These are phyloP conservation scores for Drosophila suzukii DNA, from an alignment of 1,140 invertebrate genomes.

Conservation along the genomic window DNA sequence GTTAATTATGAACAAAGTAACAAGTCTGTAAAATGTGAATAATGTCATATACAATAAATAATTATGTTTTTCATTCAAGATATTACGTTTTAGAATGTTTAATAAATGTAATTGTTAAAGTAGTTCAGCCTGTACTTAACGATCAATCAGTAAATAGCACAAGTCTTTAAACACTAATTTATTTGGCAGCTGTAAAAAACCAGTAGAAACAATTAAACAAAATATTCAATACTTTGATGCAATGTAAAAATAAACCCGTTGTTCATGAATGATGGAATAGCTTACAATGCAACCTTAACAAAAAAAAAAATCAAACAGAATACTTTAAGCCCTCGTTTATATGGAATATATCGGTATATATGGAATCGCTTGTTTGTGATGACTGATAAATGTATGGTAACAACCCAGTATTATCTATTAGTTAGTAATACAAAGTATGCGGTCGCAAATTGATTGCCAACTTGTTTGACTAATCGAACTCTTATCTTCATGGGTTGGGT, in stretches of 20 bases:
- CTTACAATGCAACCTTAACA: background rate
- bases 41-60: too few relatives aligned
- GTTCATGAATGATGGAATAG: background rate
- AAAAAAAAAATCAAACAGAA: background rate
- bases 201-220: background rate
- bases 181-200: background rate
- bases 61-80: too few relatives aligned
- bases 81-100: too few relatives aligned
- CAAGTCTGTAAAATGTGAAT: too few relatives aligned
- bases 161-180: background rate
- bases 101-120: background rate
- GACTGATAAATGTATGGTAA: background rate
- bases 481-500: background rate
- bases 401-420: background rate
- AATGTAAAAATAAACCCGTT: background rate
- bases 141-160: background rate
- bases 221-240: background rate
- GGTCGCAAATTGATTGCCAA: background rate
- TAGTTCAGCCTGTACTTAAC: background rate
- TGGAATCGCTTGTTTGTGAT: background rate
- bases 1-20: too few relatives aligned
- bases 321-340: background rate
- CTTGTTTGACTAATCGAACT: constrained; percentile 2
- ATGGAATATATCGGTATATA: background rate
- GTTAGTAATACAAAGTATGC: background rate